Percentiles rank a stretch among this genome's conserved stretches.
Evolutionary conservation across 2,888 invertebrate species (phyloP).

Genomic region (Himalopsyche anomala): DNA sequence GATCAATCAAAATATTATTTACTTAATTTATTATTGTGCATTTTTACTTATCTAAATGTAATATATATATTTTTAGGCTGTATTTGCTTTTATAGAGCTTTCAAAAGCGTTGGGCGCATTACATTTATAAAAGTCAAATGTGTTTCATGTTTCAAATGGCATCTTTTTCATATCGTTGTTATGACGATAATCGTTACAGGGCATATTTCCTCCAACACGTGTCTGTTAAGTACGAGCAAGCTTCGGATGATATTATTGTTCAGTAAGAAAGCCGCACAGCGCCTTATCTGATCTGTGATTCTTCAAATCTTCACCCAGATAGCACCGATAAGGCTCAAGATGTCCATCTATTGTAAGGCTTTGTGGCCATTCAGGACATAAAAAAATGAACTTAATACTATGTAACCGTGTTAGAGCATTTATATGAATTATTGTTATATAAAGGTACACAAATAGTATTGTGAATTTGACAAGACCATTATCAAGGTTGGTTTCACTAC

Average conservation of each 20-base stretch:
- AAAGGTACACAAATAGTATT: conserved; percentile 18
- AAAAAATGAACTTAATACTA: conserved; percentile 29
- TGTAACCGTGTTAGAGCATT: conserved; percentile 40
- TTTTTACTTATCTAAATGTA: too few species aligned
- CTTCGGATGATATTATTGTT: conserved; percentile 37
- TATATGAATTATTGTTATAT: conserved; percentile 36
- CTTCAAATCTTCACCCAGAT: conserved; percentile 57
- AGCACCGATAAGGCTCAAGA: conserved; percentile 49
- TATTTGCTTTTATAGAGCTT: neutral
- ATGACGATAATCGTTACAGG: conserved; percentile 42
- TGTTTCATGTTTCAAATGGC: conserved; percentile 40
- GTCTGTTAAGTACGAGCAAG: conserved; percentile 24
- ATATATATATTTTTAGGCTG: neutral
- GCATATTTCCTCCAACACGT: conserved; percentile 42
- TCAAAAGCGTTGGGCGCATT: neutral
- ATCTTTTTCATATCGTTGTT: conserved; percentile 41
- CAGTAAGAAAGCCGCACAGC: conserved; percentile 23
- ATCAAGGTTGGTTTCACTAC: neutral
- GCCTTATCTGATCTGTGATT: conserved; percentile 55
- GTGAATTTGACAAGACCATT: neutral
- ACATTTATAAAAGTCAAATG: conserved; percentile 12
- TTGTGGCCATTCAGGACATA: conserved; percentile 16
- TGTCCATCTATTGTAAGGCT: conserved; percentile 51
- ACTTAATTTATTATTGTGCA: too few species aligned
- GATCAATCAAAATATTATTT: too few species aligned